Evolutionary conservation across 2,797 vertebrate genomes (phyloP), one percentile per base, ranked within the genome.

Genomic region (Rhinogobio ventralis): DNA sequence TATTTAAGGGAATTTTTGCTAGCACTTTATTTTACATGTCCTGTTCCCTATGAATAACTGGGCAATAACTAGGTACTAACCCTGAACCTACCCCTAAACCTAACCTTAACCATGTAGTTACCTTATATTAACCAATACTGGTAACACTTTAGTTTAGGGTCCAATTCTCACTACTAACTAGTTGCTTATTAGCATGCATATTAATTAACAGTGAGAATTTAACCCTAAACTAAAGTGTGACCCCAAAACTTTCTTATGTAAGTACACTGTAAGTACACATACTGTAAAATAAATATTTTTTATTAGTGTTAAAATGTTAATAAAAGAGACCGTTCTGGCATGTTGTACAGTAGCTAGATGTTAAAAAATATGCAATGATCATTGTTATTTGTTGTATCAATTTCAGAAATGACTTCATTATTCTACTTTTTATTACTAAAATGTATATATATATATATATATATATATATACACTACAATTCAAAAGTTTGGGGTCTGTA

Each of bases 1-100:
- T 77, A 60, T 64, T 90, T 86, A 82, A 85, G 74, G 86, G 20
- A 84, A 78, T 67, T 81, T 84, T 69, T 69, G n/a, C 3, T 62
- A 62, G 23, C n/a, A n/a, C 51, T 53, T 53, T 7, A 17, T 46
- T 46, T 46, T 46, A 46, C 13, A 46, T 42, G 45, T 46, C 11
- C 45, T 46, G 45, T 46, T 46, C 45, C 51, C 51, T 1, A 45
- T 14, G 45, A 11, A 46, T 46, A 46, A 46, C 45, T 14, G 13
- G 45, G 45, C 14, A 11, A 46, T 46, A 46, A 46, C 10, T 46
- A 46, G 45, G 45, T 46, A 46, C 11, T 46, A 46, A 46, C 45
- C 45, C 10, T 46, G 45, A 46, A 46, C 10, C 45, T 14, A 46
- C 13, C 11, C 11, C 45, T 46, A 46, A 46, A 42, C 7, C 39